Evolutionary conservation across 2,888 invertebrate species (phyloP).

Genomic region (Drosophila rellima): DNA sequence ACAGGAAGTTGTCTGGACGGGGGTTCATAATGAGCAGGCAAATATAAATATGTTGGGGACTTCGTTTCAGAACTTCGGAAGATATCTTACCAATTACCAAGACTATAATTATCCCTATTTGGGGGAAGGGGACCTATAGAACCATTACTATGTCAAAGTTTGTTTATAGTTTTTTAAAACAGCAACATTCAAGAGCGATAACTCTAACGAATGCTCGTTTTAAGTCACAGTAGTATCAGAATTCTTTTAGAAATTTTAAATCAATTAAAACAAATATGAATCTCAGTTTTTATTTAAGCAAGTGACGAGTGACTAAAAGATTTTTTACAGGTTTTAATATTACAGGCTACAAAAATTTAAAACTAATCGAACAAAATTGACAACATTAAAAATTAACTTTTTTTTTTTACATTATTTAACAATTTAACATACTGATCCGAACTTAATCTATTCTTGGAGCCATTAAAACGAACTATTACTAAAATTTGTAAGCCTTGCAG

Average conservation of each 20-base stretch:
- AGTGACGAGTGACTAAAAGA: too few relatives aligned
- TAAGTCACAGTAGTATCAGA: not conserved
- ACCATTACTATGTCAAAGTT: conserved; percentile 8
- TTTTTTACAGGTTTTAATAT: too few relatives aligned
- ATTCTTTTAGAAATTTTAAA: not conserved
- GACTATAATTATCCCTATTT: conserved; percentile 29
- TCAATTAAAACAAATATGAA: not conserved
- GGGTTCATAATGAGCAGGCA: conserved; percentile 44
- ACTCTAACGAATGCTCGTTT: not conserved
- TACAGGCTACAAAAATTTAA: too few relatives aligned
- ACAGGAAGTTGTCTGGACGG: not conserved
- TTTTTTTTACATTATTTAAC: too few relatives aligned
- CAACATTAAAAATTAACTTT: too few relatives aligned
- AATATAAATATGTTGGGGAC: conserved; percentile 23
- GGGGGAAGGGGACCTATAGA: conserved; percentile 6
- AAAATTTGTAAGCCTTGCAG: too few relatives aligned
- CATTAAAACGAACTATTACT: too few relatives aligned
- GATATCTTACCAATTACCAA: conserved; percentile 19
- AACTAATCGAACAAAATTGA: too few relatives aligned
- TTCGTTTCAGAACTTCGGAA: conserved; percentile 15
- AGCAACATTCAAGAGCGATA: not conserved
- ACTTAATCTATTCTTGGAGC: too few relatives aligned
- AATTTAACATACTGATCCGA: too few relatives aligned
- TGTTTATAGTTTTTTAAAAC: not conserved
- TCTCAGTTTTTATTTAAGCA: too few relatives aligned